A percentile compares a stretch with the other conserved stretches of the same genome.
Conservation (phyloP, 2,888 invertebrate genomes). For the Linyphia triangularis region DNA sequence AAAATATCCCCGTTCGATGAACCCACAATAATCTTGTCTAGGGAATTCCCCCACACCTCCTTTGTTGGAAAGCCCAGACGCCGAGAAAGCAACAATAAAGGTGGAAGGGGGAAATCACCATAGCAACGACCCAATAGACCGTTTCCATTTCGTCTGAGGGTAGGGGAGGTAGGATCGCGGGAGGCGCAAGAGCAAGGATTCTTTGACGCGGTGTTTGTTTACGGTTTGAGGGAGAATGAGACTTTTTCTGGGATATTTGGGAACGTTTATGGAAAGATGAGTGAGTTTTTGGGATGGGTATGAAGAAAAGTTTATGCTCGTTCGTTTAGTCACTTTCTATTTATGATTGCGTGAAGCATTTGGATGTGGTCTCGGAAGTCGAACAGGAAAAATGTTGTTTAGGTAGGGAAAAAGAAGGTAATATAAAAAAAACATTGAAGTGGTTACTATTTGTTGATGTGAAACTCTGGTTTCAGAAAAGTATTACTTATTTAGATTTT, state of each 20-base stretch:
- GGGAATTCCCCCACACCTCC: slow-evolving; percentile 33
- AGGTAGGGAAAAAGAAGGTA: too few relatives aligned
- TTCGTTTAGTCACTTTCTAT: neutral
- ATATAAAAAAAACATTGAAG: too few relatives aligned
- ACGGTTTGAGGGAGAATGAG: slow-evolving; percentile 13
- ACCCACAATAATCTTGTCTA: slow-evolving; percentile 14
- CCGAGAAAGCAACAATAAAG: neutral
- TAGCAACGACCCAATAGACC: slow-evolving; percentile 48
- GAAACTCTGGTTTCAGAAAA: too few relatives aligned
- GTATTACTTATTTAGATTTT: too few relatives aligned
- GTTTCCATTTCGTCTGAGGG: slow-evolving; percentile 13
- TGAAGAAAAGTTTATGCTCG: too few relatives aligned
- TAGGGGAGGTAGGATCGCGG: neutral
- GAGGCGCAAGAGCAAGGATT: slow-evolving; percentile 5
- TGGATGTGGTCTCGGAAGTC: neutral
- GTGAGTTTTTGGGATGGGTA: too few relatives aligned
- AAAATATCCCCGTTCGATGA: slow-evolving; percentile 65
- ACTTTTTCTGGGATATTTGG: slow-evolving; percentile 24
- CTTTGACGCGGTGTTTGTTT: slow-evolving; percentile 33
- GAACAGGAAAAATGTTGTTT: neutral
- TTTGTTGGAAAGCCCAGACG: slow-evolving; percentile 33
- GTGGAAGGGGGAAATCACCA: neutral
- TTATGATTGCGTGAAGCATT: neutral
- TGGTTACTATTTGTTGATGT: too few relatives aligned
- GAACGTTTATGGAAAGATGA: neutral